Evolutionary conservation across 2,888 invertebrate genomes (phyloP).

Genomic region (Pollenia amentaria): DNA sequence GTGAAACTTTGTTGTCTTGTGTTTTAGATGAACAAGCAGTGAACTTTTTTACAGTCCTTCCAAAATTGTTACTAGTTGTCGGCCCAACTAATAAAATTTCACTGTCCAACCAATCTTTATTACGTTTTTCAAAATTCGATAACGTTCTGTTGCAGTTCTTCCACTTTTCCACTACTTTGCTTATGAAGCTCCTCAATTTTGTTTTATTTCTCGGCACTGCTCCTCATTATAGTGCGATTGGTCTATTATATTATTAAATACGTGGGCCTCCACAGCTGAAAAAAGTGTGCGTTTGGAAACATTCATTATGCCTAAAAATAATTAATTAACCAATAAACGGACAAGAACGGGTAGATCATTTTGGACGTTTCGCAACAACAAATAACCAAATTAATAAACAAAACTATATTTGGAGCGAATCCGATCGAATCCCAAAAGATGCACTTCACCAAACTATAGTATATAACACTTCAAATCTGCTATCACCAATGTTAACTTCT

Average conservation of each 20-base stretch:
- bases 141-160: constrained; percentile 16
- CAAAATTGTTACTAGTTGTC: too few species aligned
- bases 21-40: constrained; percentile 27
- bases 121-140: constrained; percentile 22
- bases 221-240: neutral
- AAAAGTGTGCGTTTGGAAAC: constrained; percentile 2
- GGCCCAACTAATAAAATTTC: too few species aligned
- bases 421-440: too few species aligned
- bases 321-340: constrained; percentile 10
- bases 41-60: constrained; percentile 18
- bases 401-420: too few species aligned
- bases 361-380: too few species aligned
- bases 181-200: constrained; percentile 3
- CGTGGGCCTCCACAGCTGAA: constrained; percentile 30
- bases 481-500: too few species aligned
- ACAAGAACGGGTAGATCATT: constrained; percentile 10
- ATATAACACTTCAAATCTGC: too few species aligned
- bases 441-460: too few species aligned
- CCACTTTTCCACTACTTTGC: constrained; percentile 12
- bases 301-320: constrained; percentile 6
- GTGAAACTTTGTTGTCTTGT: constrained; percentile 16
- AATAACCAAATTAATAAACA: too few species aligned
- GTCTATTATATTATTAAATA: constrained; percentile 26
- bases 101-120: too few species aligned
- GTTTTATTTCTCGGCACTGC: constrained; percentile 36